Evolutionary conservation across 2,797 vertebrate species (phyloP), one percentile per base, ranked within the genome.

Genomic region (Amblyraja radiata): DNA sequence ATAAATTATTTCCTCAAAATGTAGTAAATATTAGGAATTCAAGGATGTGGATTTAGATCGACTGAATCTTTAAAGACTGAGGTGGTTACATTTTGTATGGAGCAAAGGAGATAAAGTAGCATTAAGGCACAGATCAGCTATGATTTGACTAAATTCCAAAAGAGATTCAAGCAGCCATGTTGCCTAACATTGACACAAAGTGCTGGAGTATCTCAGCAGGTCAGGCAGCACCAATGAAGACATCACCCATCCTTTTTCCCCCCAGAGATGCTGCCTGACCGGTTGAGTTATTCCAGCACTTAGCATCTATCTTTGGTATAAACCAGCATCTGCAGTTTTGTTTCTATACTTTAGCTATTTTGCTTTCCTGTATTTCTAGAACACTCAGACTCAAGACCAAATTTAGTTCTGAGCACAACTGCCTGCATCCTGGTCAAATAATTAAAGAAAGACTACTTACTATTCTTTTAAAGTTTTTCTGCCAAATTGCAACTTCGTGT

Each of bases 391-490:
- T 88, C 68, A n/a, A 68, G 6, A 36, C 18, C 36, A 32, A 68
- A 68, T 18, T 16, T 46, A 28, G 16, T 93, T 93, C 5, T 68
- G 65, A 93, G 39, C 18, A 68, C n/a, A 81, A 83, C n/a, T 10
- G 54, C 36, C 13, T 58, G 23, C 14, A 91, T 71, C 77, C 11
- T 25, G n/a, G n/a, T 76, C 3, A 73, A 25, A 63, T 36, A 76
- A 7, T 23, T 81, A 28, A 71, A 73, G n/a, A 79, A 74, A 90
- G 14, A 74, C 14, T 14, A 97, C 98, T 98, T 95, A 98, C 98
- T 32, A 99, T 97, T 95, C 98, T 97, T 95, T 97, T 97, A 94
- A 95, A 99, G 94, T 97, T 98, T 93, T 95, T 97, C 95, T 99
- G 98, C 98, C 98, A 99, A 1, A 93, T 94, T 93, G 97, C 96